Base-by-base conservation (phyloP, 2,888 invertebrate genomes). In the Cosmia trapezina region DNA sequence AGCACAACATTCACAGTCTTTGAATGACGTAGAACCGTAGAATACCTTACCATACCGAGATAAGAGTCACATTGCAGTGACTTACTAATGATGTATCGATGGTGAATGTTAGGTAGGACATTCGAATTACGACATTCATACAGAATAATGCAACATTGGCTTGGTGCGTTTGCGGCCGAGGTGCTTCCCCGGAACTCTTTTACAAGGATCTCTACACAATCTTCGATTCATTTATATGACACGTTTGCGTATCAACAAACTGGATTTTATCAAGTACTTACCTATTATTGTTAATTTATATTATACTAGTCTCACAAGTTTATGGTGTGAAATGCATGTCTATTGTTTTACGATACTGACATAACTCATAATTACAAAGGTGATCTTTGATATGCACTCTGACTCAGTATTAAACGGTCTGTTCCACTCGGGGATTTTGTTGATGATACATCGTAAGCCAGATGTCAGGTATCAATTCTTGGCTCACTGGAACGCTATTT, bases 291-390 rank as follows among this genome's bases (percentile, higher is more conserved):
- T 45, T 17, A 19, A n/a, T n/a, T 11, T n/a, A 22, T n/a, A 7
- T 49, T n/a, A 7, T 49, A n/a, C n/a, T 41, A 5, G 63, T 47
- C 28, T 28, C 45, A 12, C 45, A 47, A 28, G 12, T 41, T 47
- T n/a, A 47, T 43, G 28, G 43, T 49, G 14, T 57, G 53, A 73
- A 28, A 17, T 41, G n/a, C 7, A 45, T 28, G 41, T 22, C 73
- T 45, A 76, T 74, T 67, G 73, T 76, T 76, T 33, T 41, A 73
- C 9, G n/a, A 47, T 54, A 70, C 14, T 28, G 8, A 47, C 45
- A 47, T 19, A 28, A 28, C 17, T 69, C 37, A 8, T 73, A n/a
- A 49, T 75, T 66, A 51, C 66, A 51, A 76, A 59, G 37, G 57
- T 76, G 57, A 67, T 45, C 59, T 71, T 73, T 62, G 51, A 45